These are phyloP conservation scores for Anarhynchus alexandrinus DNA, from an alignment of 2,113 vertebrate genomes.

Conservation along the genomic window DNA sequence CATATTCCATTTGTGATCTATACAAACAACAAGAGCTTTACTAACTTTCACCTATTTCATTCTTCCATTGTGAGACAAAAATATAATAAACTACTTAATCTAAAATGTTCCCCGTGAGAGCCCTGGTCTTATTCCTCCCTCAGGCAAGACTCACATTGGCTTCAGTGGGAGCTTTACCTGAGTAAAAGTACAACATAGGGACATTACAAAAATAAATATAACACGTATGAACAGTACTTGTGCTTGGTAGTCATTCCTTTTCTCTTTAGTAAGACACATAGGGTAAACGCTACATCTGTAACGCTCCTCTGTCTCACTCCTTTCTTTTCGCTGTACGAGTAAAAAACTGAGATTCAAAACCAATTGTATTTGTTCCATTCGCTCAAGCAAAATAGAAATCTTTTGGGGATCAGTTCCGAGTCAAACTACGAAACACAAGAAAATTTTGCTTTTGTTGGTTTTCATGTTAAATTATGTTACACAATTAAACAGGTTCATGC, in stretches of 20 bases:
- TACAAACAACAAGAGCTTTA: conserved; percentile 22
- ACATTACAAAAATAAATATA: not conserved
- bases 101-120: not conserved
- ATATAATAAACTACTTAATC: not conserved
- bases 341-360: not conserved
- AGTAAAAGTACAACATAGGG: not conserved
- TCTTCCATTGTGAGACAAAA: conserved; percentile 29
- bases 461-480: not conserved
- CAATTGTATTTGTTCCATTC: not conserved
- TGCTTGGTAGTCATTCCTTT: not conserved
- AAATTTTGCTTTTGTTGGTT: not conserved
- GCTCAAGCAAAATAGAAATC: not conserved
- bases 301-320: not conserved
- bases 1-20: not conserved
- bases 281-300: not conserved
- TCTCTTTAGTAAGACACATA: not conserved
- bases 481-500: not conserved
- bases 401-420: not conserved
- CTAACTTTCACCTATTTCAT: conserved; percentile 1
- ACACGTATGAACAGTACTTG: not conserved
- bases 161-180: conserved; percentile 3
- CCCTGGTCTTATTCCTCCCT: conserved; percentile 12
- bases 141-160: conserved; percentile 10
- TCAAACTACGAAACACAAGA: not conserved
- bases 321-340: not conserved